Conservation (phyloP, 2,113 vertebrate genomes). For the Chelonoidis abingdonii region DNA sequence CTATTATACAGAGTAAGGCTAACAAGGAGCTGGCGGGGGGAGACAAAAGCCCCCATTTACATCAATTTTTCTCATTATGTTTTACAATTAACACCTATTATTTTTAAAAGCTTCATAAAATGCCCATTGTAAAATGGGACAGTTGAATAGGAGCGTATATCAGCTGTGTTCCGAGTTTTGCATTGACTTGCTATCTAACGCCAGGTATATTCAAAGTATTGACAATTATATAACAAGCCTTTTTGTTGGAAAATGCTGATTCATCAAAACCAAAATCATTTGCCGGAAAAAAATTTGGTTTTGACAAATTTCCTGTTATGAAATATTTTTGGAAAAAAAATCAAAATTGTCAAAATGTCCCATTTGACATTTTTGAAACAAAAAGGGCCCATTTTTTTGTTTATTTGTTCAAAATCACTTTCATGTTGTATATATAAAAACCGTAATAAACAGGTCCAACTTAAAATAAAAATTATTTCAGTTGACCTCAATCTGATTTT, state of each 20-base stretch:
- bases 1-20: background rate
- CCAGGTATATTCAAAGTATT: background rate
- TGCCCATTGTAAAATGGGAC: slow-evolving; percentile 2
- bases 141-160: slow-evolving; percentile 12
- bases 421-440: slow-evolving; percentile 32
- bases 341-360: background rate
- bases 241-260: slow-evolving; percentile 6
- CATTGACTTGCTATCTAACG: background rate
- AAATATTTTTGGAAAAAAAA: background rate
- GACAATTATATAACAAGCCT: background rate
- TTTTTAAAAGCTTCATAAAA: slow-evolving; percentile 2
- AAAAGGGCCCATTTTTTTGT: slow-evolving; percentile 24
- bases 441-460: slow-evolving; percentile 20
- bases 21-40: background rate
- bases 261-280: slow-evolving; percentile 26
- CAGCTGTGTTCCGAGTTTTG: background rate
- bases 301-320: background rate
- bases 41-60: background rate
- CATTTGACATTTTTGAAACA: background rate
- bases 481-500: slow-evolving; percentile 3
- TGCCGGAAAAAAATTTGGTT: background rate
- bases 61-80: background rate
- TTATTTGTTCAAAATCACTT: background rate
- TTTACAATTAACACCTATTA: slow-evolving; percentile 24
- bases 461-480: slow-evolving; percentile 29